Evolutionary conservation across 2,888 invertebrate genomes (phyloP).

Genomic region (Allygus modestus): DNA sequence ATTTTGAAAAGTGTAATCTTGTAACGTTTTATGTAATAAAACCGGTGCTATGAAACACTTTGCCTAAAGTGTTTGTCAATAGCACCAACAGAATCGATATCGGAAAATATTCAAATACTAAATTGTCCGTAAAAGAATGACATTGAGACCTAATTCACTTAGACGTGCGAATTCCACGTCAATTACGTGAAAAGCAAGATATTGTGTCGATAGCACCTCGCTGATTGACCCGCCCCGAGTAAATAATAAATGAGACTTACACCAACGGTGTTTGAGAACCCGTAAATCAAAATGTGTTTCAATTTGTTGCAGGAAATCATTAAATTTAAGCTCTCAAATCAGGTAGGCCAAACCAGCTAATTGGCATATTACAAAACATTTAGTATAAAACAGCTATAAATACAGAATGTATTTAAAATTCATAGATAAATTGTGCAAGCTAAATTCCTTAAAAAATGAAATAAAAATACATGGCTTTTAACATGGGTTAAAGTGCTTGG

Average conservation of each 20-base stretch:
- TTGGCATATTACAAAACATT: too few relatives aligned
- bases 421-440: too few relatives aligned
- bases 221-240: constrained; percentile 20
- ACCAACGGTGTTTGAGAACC: neutral
- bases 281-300: neutral
- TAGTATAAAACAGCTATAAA: too few relatives aligned
- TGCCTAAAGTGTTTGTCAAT: neutral
- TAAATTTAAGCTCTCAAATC: too few relatives aligned
- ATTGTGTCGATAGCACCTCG: constrained; percentile 38
- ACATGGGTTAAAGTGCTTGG: too few relatives aligned
- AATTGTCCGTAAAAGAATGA: constrained; percentile 8
- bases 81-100: constrained; percentile 16
- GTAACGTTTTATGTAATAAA: too few relatives aligned
- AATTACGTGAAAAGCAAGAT: constrained; percentile 41
- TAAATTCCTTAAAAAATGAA: too few relatives aligned
- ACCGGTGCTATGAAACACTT: neutral
- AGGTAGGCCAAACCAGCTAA: too few relatives aligned
- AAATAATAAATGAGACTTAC: constrained; percentile 49
- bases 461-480: too few relatives aligned
- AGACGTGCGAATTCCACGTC: constrained; percentile 37
- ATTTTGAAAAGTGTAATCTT: too few relatives aligned
- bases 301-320: too few relatives aligned
- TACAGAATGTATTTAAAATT: too few relatives aligned
- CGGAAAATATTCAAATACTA: neutral
- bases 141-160: constrained; percentile 35